Evolutionary conservation across 2,797 vertebrate genomes (phyloP).

Genomic region (Anguilla marmorata): DNA sequence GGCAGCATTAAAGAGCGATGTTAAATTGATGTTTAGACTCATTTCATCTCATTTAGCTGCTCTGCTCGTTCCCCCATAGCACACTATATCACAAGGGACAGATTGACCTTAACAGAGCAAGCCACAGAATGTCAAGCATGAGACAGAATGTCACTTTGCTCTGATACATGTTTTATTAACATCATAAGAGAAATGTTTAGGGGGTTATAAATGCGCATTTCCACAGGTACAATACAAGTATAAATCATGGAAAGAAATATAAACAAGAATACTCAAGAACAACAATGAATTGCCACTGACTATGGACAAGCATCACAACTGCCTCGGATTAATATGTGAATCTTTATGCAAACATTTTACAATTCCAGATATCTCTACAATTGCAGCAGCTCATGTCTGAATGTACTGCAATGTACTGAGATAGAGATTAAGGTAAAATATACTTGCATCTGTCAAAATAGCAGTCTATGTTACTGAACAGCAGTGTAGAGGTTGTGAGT

Average conservation of each 20-base stretch:
- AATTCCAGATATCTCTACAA: not conserved
- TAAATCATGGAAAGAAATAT: not conserved
- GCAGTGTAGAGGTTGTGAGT: not conserved
- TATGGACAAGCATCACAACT: not conserved
- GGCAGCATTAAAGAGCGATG: not conserved
- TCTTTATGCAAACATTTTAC: not conserved
- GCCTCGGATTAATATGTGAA: not conserved
- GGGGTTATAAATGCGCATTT: not conserved
- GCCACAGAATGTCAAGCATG: not conserved
- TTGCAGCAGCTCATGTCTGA: not conserved
- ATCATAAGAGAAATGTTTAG: not conserved
- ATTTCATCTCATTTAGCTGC: conserved; percentile 11
- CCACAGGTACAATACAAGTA: not conserved
- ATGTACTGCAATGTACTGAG: not conserved
- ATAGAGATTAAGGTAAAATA: not conserved
- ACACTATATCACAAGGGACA: not conserved
- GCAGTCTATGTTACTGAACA: not conserved
- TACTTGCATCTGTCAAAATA: not conserved
- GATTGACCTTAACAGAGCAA: not conserved
- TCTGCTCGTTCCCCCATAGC: not conserved
- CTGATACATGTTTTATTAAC: not conserved
- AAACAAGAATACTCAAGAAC: not conserved
- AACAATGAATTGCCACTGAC: not conserved
- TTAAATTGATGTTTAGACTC: conserved; percentile 3
- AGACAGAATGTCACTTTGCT: not conserved